These are phyloP conservation scores for Vanessa atalanta DNA, from an alignment of 1,140 invertebrate species.

Conservation along the genomic window DNA sequence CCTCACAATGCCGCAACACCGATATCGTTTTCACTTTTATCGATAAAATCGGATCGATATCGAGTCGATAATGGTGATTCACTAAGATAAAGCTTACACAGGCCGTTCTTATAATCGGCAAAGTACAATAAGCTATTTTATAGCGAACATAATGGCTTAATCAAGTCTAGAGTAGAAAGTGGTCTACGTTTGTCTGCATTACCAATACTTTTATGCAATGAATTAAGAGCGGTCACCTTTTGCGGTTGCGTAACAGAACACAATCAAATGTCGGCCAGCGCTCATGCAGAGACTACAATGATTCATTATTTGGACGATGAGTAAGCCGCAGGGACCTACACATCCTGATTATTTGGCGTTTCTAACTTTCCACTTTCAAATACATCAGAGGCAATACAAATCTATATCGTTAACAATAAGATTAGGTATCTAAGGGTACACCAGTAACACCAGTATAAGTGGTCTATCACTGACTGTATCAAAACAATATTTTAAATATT, in stretches of 20 bases:
- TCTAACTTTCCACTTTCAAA: constrained; percentile 36
- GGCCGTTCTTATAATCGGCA: constrained; percentile 49
- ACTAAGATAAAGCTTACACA: constrained; percentile 54
- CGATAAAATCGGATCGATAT: constrained; percentile 61
- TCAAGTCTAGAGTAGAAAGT: constrained; percentile 68
- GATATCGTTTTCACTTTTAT: constrained; percentile 69
- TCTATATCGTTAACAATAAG: constrained; percentile 13
- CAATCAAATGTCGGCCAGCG: constrained; percentile 38
- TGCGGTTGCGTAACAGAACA: constrained; percentile 39
- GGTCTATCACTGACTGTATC: too few relatives aligned
- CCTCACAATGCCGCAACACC: constrained; percentile 50
- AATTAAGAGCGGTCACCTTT: constrained; percentile 56
- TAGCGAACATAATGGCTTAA: constrained; percentile 65
- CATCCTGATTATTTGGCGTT: constrained; percentile 35
- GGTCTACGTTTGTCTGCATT: constrained; percentile 43
- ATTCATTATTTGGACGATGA: constrained; percentile 44
- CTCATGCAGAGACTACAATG: constrained; percentile 29
- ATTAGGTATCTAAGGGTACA: neutral
- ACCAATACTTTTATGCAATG: constrained; percentile 64
- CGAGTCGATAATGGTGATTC: constrained; percentile 58
- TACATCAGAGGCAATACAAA: constrained; percentile 14
- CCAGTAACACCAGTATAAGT: neutral
- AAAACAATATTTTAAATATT: too few relatives aligned
- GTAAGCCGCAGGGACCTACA: constrained; percentile 34
- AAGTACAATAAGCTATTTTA: constrained; percentile 65